Base-by-base conservation (phyloP, 2,113 vertebrate genomes). In the Amphiprion percula region DNA sequence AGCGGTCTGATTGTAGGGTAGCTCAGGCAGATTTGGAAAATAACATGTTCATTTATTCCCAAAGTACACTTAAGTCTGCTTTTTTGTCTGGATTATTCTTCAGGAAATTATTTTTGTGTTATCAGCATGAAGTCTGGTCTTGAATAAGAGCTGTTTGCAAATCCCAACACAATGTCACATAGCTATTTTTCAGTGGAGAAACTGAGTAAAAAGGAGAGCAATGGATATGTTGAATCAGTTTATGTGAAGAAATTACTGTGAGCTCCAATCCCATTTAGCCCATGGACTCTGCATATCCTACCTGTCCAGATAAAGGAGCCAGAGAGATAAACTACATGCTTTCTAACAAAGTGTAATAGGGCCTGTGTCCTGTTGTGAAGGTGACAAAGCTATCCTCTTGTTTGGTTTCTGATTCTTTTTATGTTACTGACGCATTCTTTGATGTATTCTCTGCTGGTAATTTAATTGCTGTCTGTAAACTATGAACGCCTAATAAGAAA, bases 1-100 rank as follows among this genome's bases (percentile, higher is more conserved):
- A 63, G n/a, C 15, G 58, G 49, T 63, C 50, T 63, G 58, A 78
- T 39, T 77, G 24, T 8, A 68, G 33, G 37, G 60, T 53, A 60
- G 54, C 28, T 11, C 3, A 41, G 41, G 23, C n/a, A 21, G 3
- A 58, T 66, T 58, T 66, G 8, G 30, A 75, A 58, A 58, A 66
- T 49, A 39, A 55, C 30, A 33, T 30, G 33, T 61, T 62, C 2
- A 19, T 46, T 63, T 56, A 24, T 37, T 56, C 37, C 39, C 39
- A 46, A 52, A 70, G 50, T 33, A 63, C 6, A 30, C 16, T 55
- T 4, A 24, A 69, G 66, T 62, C 58, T 28, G 28, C 16, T 19
- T 46, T 46, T 66, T 21, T 66, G 61, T 55, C 8, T 64, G 50
- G 52, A 46, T 65, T 56, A 33, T 11, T 47, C 23, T 56, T 49